These are phyloP conservation scores for Magallana nippona DNA, from an alignment of 2,888 invertebrate genomes.

Conservation along the genomic window DNA sequence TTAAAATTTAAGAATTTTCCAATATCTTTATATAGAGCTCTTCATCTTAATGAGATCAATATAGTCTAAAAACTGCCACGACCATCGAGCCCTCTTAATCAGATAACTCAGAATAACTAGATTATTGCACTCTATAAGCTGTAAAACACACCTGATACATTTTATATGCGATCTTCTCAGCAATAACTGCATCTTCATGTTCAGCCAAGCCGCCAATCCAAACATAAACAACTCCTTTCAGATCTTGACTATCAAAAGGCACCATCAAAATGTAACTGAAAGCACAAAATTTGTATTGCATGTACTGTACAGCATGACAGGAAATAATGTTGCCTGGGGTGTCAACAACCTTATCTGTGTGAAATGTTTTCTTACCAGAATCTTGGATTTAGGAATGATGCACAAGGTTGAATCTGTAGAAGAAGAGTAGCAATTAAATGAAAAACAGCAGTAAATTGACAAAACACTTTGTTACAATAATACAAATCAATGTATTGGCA, in stretches of 20 bases:
- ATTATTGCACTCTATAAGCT: background rate
- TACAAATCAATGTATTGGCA: background rate
- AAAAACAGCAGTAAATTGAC: too few relatives aligned
- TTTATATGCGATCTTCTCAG: slow-evolving; percentile 92
- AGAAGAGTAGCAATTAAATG: background rate
- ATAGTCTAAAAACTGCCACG: too few relatives aligned
- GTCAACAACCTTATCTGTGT: background rate
- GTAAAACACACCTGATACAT: slow-evolving; percentile 84
- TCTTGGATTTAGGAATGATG: slow-evolving; percentile 91
- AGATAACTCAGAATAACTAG: background rate
- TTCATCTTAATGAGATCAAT: too few relatives aligned
- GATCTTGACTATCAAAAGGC: slow-evolving; percentile 92
- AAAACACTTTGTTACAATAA: background rate
- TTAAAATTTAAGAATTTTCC: too few relatives aligned
- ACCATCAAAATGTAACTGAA: slow-evolving; percentile 91
- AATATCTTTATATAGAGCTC: too few relatives aligned
- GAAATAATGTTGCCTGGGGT: background rate
- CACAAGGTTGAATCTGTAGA: slow-evolving; percentile 88
- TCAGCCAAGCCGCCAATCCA: slow-evolving; percentile 95
- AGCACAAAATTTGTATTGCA: slow-evolving; percentile 50
- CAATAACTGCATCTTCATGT: slow-evolving; percentile 90
- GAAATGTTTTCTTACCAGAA: slow-evolving; percentile 88
- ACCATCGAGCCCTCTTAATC: too few relatives aligned
- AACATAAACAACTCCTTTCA: slow-evolving; percentile 94
- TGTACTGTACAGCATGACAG: background rate